These are phyloP conservation scores for Cathartes aura DNA, from an alignment of 2,113 vertebrate genomes.

Conservation along the genomic window DNA sequence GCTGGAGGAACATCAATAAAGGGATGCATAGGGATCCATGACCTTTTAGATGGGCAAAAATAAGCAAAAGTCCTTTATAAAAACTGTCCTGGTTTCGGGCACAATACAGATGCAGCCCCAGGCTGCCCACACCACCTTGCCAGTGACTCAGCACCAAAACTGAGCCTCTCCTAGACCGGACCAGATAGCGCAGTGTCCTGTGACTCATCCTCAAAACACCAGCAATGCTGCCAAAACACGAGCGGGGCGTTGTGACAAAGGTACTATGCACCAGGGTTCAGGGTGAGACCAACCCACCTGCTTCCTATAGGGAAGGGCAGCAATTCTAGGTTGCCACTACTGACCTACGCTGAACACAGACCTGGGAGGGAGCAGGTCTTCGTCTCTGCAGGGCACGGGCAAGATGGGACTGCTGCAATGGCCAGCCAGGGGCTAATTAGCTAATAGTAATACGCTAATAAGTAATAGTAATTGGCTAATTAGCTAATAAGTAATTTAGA, in stretches of 20 bases:
- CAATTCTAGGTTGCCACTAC: background rate
- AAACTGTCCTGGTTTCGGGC: background rate
- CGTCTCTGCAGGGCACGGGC: background rate
- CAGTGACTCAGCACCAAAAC: constrained; percentile 39
- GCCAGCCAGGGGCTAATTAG: background rate
- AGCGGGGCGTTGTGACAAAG: background rate
- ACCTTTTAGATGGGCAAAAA: background rate
- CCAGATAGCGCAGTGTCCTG: background rate
- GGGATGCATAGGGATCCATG: background rate
- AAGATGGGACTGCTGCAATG: background rate
- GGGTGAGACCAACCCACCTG: background rate
- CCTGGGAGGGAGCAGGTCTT: accelerated
- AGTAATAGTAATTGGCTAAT: background rate
- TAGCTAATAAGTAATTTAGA: background rate
- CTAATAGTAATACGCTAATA: background rate
- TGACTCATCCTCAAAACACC: constrained; percentile 24
- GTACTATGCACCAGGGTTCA: background rate
- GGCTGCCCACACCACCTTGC: background rate
- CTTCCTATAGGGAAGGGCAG: background rate
- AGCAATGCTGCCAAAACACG: background rate
- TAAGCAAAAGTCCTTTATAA: background rate
- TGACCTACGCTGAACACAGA: background rate
- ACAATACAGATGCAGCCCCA: background rate
- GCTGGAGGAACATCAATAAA: background rate
- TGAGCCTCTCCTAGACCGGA: background rate